Conservation (phyloP, 2,888 invertebrate species). For the Lumbricus terrestris region DNA sequence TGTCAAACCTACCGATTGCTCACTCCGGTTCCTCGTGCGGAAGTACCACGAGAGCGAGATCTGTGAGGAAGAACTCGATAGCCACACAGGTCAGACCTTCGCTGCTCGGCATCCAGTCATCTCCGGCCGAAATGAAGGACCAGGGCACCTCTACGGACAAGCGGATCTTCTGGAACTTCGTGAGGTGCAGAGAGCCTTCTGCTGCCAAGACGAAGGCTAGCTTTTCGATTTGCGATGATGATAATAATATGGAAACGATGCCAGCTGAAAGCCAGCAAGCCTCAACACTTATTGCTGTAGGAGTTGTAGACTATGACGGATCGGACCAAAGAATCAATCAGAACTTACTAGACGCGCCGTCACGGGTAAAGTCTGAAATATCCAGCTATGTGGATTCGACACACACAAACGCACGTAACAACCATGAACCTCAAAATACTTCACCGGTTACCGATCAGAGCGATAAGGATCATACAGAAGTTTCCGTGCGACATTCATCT, state of each 20-base stretch:
- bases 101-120: conserved; percentile 12
- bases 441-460: not conserved
- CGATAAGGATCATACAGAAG: not conserved
- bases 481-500: not conserved
- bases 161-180: conserved; percentile 14
- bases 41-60: not conserved
- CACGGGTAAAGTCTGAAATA: not conserved
- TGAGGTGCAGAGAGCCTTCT: not conserved
- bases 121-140: conserved; percentile 16
- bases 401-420: not conserved
- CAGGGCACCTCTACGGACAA: conserved; percentile 21
- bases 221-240: not conserved
- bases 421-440: not conserved
- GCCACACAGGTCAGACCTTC: conserved; percentile 19
- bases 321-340: not conserved
- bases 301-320: not conserved
- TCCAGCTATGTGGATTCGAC: too few species aligned
- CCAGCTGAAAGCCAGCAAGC: not conserved
- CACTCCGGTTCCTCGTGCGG: not conserved
- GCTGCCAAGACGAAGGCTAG: not conserved
- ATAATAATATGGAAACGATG: not conserved
- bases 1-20: not conserved
- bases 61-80: conserved; percentile 11
- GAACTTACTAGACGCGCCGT: too few species aligned
- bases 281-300: not conserved